These are phyloP conservation scores for Drosophila repletoides DNA, from an alignment of 1,140 invertebrate genomes.

Conservation along the genomic window DNA sequence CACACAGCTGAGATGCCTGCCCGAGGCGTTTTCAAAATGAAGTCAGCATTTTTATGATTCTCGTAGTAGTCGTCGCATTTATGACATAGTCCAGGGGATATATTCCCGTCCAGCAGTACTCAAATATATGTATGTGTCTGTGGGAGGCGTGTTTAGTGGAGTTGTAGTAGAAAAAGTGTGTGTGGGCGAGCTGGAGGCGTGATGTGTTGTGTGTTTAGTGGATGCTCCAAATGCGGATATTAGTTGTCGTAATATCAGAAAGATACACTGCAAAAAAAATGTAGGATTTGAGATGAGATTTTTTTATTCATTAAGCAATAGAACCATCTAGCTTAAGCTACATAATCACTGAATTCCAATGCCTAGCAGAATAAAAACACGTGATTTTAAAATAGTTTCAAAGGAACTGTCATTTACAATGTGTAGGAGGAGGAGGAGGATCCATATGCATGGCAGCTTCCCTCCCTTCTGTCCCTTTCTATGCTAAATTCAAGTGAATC, in stretches of 20 bases:
- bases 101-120: neutral
- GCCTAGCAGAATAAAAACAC: no score
- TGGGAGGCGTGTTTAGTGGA: constrained; percentile 28
- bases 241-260: constrained; percentile 48
- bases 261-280: constrained; percentile 30
- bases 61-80: constrained; percentile 57
- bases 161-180: constrained; percentile 4
- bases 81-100: constrained; percentile 47
- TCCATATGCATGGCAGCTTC: no score
- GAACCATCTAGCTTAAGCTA: no score
- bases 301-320: no score
- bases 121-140: constrained; percentile 16
- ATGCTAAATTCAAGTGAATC: no score
- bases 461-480: no score
- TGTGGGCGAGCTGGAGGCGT: constrained; percentile 16
- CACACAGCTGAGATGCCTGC: constrained; percentile 16
- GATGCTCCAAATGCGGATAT: constrained; percentile 53
- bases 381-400: no score
- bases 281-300: no score
- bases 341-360: no score
- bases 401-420: no score
- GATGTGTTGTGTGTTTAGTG: constrained; percentile 51
- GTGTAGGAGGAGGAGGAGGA: no score
- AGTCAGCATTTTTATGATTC: constrained; percentile 62
- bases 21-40: constrained; percentile 57